phyloP scores from a whole-genome alignment of 2,113 vertebrate species.

The Microtus pennsylvanicus region DNA sequence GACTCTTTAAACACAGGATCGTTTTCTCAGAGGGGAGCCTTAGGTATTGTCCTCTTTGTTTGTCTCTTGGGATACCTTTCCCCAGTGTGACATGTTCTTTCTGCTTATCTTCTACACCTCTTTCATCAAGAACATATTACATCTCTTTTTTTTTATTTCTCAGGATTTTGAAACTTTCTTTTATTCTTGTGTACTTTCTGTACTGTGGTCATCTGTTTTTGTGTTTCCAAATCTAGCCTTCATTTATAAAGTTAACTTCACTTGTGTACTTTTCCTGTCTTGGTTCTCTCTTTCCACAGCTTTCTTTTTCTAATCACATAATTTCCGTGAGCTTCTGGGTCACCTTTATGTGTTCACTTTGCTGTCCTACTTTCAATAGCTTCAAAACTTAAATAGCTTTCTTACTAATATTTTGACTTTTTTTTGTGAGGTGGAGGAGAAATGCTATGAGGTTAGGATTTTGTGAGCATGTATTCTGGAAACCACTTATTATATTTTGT shows the following conservation, averaged over 20 bases:
- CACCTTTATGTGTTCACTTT: background rate
- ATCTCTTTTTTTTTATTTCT: background rate
- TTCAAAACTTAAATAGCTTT: background rate
- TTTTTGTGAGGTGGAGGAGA: background rate
- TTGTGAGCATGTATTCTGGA: background rate
- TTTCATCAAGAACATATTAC: no score
- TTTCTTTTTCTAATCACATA: background rate
- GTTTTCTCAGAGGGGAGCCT: no score
- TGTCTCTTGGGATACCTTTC: no score
- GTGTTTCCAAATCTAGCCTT: conserved; percentile 4
- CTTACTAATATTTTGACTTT: background rate
- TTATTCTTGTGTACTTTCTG: background rate
- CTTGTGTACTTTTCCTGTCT: background rate
- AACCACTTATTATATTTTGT: background rate
- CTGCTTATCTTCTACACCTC: no score
- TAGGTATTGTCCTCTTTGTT: no score
- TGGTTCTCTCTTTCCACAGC: background rate
- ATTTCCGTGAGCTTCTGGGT: background rate
- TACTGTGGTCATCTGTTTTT: background rate
- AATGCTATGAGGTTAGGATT: background rate
- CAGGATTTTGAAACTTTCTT: background rate
- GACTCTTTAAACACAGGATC: no score
- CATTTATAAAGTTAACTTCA: background rate
- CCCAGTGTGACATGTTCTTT: no score
- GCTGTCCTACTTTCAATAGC: background rate